Percentiles rank a stretch among this genome's conserved stretches.
These are phyloP conservation scores for Poecilia wingei DNA, from an alignment of 2,797 vertebrate genomes.

Conservation along the genomic window DNA sequence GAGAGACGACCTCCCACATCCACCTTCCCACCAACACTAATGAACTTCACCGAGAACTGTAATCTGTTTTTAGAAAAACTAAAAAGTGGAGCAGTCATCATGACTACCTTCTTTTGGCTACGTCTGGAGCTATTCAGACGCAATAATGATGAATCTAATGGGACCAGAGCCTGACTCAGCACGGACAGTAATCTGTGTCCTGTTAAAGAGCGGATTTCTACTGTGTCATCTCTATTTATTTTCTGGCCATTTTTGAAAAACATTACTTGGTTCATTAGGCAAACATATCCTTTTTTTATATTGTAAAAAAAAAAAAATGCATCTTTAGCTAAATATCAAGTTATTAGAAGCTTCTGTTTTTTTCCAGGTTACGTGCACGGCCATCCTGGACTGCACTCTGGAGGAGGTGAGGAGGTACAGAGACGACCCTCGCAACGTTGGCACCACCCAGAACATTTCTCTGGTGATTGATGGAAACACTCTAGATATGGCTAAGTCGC, in stretches of 20 bases:
- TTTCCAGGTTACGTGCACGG: slow-evolving; percentile 85
- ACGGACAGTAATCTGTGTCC: slow-evolving; percentile 22
- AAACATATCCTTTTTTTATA: neutral
- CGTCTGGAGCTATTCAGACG: slow-evolving; percentile 17
- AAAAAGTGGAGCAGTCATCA: slow-evolving; percentile 31
- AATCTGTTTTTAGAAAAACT: slow-evolving; percentile 22
- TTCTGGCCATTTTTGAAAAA: neutral
- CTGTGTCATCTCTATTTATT: neutral
- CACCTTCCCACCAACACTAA: slow-evolving; percentile 44
- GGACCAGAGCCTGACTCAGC: slow-evolving; percentile 42
- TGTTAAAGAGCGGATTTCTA: neutral
- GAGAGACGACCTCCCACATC: slow-evolving; percentile 52
- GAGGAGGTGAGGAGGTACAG: slow-evolving; percentile 85
- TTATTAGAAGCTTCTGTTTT: slow-evolving; percentile 23
- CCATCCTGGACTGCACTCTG: slow-evolving; percentile 85
- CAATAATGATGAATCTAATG: slow-evolving; percentile 40
- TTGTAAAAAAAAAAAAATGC: neutral
- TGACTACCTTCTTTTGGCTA: slow-evolving; percentile 40
- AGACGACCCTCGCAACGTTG: slow-evolving; percentile 41
- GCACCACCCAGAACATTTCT: slow-evolving; percentile 72
- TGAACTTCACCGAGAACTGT: slow-evolving; percentile 48
- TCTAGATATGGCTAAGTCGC: slow-evolving; percentile 81
- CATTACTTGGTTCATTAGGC: neutral
- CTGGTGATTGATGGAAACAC: slow-evolving; percentile 90
- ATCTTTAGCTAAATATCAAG: neutral